Evolutionary conservation across 2,888 invertebrate species (phyloP), one percentile per base, ranked within the genome.

Genomic region (Epsilonema sp.): DNA sequence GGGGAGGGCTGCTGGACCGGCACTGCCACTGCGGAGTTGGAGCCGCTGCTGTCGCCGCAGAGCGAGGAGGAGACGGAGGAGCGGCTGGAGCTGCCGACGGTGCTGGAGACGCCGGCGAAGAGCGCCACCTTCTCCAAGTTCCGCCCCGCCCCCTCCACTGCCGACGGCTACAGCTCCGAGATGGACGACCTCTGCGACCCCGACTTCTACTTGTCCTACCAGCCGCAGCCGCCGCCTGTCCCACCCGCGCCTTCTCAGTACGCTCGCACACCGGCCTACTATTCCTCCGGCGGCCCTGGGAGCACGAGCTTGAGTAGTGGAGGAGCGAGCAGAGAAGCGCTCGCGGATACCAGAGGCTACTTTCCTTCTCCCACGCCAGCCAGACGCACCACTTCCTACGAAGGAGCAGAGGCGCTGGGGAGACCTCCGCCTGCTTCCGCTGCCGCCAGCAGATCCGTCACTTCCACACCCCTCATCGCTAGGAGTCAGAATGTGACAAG

Each of bases 171-270:
- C 42, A 43, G 31, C 13, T 55, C 54, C 41, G 62, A 59, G 42
- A 59, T 62, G 60, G 62, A 62, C 53, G 58, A 59, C 19, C 49
- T 62, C 41, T 59, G 60, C 48, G 61, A 62, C 46, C 62, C 62
- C 1, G 59, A 63, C 26, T 62, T 58, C 49, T 63, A 62, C 47
- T 46, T 62, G 39, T n/a, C n/a, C n/a, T n/a, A n/a, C n/a, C n/a
- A n/a, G n/a, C n/a, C n/a, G n/a, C n/a, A n/a, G n/a, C n/a, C n/a
- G n/a, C n/a, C n/a, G n/a, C n/a, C n/a, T n/a, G n/a, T n/a, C n/a
- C n/a, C n/a, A n/a, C n/a, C n/a, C n/a, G n/a, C n/a, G n/a, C n/a
- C n/a, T n/a, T n/a, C n/a, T n/a, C n/a, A n/a, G n/a, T n/a, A 60
- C 56, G 44, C 58, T 56, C 49, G 52, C 53, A 22, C 50, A 45